Evolutionary conservation across 1,140 invertebrate species (phyloP), one percentile per base, ranked within the genome.

Genomic region (Arion vulgaris): DNA sequence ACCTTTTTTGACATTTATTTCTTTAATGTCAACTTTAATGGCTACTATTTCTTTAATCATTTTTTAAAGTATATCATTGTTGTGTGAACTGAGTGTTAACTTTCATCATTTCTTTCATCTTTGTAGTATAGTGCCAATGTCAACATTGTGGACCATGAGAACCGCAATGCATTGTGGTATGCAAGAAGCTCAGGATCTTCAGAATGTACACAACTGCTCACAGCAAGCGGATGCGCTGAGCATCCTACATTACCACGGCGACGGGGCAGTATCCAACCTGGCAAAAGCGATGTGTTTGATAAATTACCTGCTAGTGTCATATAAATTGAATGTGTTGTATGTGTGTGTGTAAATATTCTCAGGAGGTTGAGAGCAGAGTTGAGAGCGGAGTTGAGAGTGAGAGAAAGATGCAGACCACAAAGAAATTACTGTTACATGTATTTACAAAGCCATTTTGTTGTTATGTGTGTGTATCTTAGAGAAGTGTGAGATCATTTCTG

Each of bases 71-170:
- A 15, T 45, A 45, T 5, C 41, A 45, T 45, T 45, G 5, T 45
- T 45, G 41, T 45, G 41, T 45, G 41, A 45, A 45, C 5, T 45
- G 41, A 7, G 41, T n/a, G n/a, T n/a, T n/a, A n/a, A n/a, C n/a
- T n/a, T n/a, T n/a, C n/a, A 45, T 15, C 41, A 45, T 15, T 45
- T 7, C 41, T 45, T 45, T 45, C 41, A 45, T 57, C 9, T 57
- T 57, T 94, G 36, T 92, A 97, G 96, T 94, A 97, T 90, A 95
- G 96, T 90, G 96, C 96, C n/a, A 96, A 96, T 91, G 95, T 96
- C 0, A 95, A 95, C 86, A 94, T 95, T 79, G 93, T 96, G 51
- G 96, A 97, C 90, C 95, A 96, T 82, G 96, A 97, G 90, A 96
- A 96, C 41, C 93, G 95, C 83, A 96, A 96, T 36, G 96, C 96